Percentiles rank a stretch among this genome's conserved stretches.
These are phyloP conservation scores for Spodoptera littoralis DNA, from an alignment of 2,888 invertebrate species.

Conservation along the genomic window DNA sequence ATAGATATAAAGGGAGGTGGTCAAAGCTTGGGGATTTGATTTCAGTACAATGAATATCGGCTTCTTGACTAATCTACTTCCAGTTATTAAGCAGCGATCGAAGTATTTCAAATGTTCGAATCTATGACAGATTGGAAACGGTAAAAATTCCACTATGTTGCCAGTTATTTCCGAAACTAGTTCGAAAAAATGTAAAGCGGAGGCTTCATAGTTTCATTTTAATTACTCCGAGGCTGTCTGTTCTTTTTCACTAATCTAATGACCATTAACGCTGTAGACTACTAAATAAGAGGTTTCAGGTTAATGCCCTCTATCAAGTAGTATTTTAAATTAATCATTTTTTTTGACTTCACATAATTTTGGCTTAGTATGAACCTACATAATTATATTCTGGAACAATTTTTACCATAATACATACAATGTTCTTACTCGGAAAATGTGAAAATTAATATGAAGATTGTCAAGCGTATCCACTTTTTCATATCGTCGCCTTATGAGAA, in stretches of 20 bases:
- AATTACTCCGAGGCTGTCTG: too few species aligned
- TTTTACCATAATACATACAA: too few species aligned
- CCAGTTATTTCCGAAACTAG: background rate
- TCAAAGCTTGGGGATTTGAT: constrained; percentile 37
- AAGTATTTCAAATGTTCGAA: constrained; percentile 13
- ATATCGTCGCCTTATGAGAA: constrained; percentile 13
- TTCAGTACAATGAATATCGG: constrained; percentile 45
- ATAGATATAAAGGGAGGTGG: constrained; percentile 25
- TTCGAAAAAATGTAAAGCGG: background rate
- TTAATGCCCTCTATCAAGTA: too few species aligned
- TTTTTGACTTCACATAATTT: too few species aligned
- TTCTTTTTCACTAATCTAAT: too few species aligned
- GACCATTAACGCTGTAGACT: too few species aligned
- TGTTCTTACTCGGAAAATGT: too few species aligned
- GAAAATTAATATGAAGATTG: background rate
- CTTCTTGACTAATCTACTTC: constrained; percentile 37
- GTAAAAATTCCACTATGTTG: constrained; percentile 1
- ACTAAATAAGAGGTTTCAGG: too few species aligned
- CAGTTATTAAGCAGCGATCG: constrained; percentile 29
- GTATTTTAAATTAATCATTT: too few species aligned
- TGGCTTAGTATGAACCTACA: too few species aligned
- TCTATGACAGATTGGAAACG: constrained; percentile 1
- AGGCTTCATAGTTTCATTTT: too few species aligned
- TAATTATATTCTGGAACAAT: too few species aligned
- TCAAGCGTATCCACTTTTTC: constrained; percentile 28